Percentiles rank a stretch among this genome's conserved stretches.
Evolutionary conservation across 2,888 invertebrate genomes (phyloP).

Genomic region (Micropterix aruncella): DNA sequence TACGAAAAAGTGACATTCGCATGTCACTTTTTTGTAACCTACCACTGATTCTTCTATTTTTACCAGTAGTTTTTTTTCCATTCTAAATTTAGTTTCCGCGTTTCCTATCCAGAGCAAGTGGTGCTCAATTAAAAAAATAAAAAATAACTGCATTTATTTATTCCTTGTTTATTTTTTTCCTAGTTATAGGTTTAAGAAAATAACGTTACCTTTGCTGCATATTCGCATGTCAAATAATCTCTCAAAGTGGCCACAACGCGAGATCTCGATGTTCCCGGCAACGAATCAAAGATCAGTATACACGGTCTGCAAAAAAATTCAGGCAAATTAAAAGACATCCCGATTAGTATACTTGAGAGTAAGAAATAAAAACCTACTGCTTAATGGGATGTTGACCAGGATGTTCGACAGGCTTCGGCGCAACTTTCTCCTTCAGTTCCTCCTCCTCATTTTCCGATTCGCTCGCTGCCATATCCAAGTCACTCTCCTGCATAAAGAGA

Average conservation of each 20-base stretch:
- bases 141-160: no score
- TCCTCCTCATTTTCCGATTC: constrained; percentile 43
- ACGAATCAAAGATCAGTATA: constrained; percentile 90
- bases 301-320: constrained; percentile 80
- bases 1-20: no score
- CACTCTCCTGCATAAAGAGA: constrained; percentile 26
- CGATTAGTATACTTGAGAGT: constrained; percentile 4
- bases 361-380: constrained; percentile 44
- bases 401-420: constrained; percentile 16
- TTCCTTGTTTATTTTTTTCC: no score
- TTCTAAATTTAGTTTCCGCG: no score
- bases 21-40: no score
- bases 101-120: no score
- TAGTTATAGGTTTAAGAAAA: constrained; percentile 1
- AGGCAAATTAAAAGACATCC: constrained; percentile 8
- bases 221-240: constrained; percentile 83
- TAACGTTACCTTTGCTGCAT: constrained; percentile 50
- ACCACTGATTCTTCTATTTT: no score
- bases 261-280: constrained; percentile 68
- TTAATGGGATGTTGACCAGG: no score
- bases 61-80: no score
- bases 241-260: constrained; percentile 80
- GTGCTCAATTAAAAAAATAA: no score
- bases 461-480: constrained; percentile 42
- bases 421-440: constrained; percentile 25